phyloP scores from a whole-genome alignment of 2,113 vertebrate genomes.

The Coracopsis vasa region DNA sequence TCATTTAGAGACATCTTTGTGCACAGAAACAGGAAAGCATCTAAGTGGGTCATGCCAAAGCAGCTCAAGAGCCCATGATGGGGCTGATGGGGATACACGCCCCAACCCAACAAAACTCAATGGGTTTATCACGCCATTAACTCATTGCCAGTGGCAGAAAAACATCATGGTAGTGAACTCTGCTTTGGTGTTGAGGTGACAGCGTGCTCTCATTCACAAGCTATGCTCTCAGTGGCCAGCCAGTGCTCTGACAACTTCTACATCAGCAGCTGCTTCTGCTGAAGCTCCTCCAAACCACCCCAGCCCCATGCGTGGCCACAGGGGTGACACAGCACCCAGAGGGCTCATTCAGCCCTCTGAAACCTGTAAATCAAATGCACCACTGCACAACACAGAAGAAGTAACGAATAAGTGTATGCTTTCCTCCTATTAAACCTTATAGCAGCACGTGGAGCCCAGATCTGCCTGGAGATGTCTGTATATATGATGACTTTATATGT shows the following conservation, averaged over 20 bases:
- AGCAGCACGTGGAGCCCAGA: background rate
- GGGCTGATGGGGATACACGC: slow-evolving; percentile 62
- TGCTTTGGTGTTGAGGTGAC: slow-evolving; percentile 15
- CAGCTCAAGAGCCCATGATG: slow-evolving; percentile 64
- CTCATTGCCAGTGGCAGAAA: slow-evolving; percentile 49
- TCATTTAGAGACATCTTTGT: slow-evolving; percentile 57
- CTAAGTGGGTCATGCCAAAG: slow-evolving; percentile 56
- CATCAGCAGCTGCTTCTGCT: background rate
- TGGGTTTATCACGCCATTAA: slow-evolving; percentile 61
- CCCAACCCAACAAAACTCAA: slow-evolving; percentile 58
- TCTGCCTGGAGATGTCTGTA: background rate
- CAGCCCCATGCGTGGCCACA: background rate
- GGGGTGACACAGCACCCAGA: background rate
- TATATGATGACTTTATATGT: accelerated
- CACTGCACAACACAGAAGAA: background rate
- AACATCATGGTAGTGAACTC: slow-evolving; percentile 19
- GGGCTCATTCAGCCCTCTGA: background rate
- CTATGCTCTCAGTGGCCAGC: background rate
- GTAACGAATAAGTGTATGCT: background rate
- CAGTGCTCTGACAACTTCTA: background rate
- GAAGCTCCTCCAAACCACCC: background rate
- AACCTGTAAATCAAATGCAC: slow-evolving; percentile 2
- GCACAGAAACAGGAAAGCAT: slow-evolving; percentile 62
- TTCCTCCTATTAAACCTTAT: background rate
- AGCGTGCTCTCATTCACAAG: background rate